A percentile compares a stretch with the other conserved stretches of the same genome.
These are phyloP conservation scores for Onchidella celtica DNA, from an alignment of 2,888 invertebrate genomes.

Conservation along the genomic window DNA sequence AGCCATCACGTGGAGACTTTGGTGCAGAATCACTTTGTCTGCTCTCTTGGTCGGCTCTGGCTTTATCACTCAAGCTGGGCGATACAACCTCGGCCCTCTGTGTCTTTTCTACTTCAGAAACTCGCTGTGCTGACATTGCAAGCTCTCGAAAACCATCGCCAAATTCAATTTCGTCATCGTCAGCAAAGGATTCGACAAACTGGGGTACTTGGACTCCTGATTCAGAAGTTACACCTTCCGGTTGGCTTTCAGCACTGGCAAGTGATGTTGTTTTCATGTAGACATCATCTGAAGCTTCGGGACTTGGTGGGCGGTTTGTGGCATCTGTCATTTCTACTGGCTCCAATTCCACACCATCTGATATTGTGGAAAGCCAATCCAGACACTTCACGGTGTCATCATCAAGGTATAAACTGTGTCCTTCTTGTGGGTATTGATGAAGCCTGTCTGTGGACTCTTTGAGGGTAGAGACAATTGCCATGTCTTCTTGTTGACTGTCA, in stretches of 20 bases:
- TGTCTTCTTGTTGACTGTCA: background rate
- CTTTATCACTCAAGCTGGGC: background rate
- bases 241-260: background rate
- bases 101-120: background rate
- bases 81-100: background rate
- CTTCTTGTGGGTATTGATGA: background rate
- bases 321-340: background rate
- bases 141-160: background rate
- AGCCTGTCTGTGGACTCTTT: no score
- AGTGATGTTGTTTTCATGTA: slow-evolving; percentile 5
- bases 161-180: slow-evolving; percentile 20
- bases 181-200: slow-evolving; percentile 28
- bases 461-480: background rate
- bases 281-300: slow-evolving; percentile 21
- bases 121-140: background rate
- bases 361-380: slow-evolving; percentile 24
- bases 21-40: background rate
- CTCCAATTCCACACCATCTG: slow-evolving; percentile 20
- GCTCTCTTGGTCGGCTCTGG: background rate
- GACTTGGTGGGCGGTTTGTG: slow-evolving; percentile 5
- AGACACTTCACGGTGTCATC: slow-evolving; percentile 28
- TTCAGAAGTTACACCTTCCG: background rate
- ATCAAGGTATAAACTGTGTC: background rate
- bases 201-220: background rate
- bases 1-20: slow-evolving; percentile 25